Conservation (phyloP, 2,888 invertebrate species). For the Papilio gigon region DNA sequence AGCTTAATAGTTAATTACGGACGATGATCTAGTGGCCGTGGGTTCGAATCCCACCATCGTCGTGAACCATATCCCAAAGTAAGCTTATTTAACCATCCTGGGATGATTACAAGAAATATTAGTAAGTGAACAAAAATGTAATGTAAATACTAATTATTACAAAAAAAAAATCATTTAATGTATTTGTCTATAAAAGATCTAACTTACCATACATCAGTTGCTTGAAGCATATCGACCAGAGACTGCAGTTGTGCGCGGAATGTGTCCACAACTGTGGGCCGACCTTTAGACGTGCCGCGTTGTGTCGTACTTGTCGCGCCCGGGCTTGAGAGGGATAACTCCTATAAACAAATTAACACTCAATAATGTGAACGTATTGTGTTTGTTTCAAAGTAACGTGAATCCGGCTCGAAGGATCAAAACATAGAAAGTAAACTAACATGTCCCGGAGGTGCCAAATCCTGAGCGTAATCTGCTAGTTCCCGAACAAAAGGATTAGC, state of each 20-base stretch:
- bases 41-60: too few relatives aligned
- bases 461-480: constrained; percentile 82
- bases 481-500: constrained; percentile 92
- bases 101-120: too few relatives aligned
- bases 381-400: neutral
- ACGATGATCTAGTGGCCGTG: too few relatives aligned
- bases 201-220: constrained; percentile 92
- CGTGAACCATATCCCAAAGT: too few relatives aligned
- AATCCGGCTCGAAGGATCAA: constrained; percentile 21
- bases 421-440: constrained; percentile 73
- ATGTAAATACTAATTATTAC: too few relatives aligned
- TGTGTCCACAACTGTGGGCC: constrained; percentile 94
- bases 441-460: constrained; percentile 84
- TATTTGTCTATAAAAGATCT: neutral
- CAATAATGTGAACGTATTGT: neutral
- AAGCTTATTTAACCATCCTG: too few relatives aligned
- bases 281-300: constrained; percentile 92
- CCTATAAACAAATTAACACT: constrained; percentile 63
- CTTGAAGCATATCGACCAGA: constrained; percentile 93
- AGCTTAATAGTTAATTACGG: too few relatives aligned
- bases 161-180: too few relatives aligned
- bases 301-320: constrained; percentile 83
- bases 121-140: too few relatives aligned
- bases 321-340: constrained; percentile 73
- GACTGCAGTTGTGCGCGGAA: constrained; percentile 94